These are phyloP conservation scores for Cremastinae sp. DNA, from an alignment of 2,888 invertebrate genomes.

Conservation along the genomic window DNA sequence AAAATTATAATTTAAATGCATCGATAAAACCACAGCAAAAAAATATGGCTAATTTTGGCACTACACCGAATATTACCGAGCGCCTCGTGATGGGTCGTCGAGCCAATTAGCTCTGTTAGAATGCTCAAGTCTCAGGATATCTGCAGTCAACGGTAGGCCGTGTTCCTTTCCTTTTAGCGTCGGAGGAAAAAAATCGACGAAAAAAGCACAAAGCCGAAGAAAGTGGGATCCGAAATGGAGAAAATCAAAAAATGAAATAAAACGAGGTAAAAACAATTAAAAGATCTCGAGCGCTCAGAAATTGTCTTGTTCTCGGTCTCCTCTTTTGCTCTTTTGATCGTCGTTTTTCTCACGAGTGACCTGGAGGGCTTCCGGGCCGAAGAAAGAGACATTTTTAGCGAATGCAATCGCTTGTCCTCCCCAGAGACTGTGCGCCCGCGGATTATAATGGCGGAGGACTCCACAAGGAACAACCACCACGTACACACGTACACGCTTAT, in stretches of 20 bases:
- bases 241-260: neutral
- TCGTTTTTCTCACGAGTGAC: slow-evolving; percentile 67
- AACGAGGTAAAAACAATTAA: slow-evolving; percentile 1
- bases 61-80: too few relatives aligned
- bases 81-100: slow-evolving; percentile 76
- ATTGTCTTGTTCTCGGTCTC: slow-evolving; percentile 54
- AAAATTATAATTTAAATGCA: too few relatives aligned
- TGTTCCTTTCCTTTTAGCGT: slow-evolving; percentile 2
- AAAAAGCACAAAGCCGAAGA: neutral
- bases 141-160: slow-evolving; percentile 43
- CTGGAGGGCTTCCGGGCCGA: slow-evolving; percentile 73
- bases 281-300: neutral
- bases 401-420: slow-evolving; percentile 41
- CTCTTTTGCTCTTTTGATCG: slow-evolving; percentile 26
- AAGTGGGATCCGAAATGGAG: slow-evolving; percentile 3
- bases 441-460: slow-evolving; percentile 59
- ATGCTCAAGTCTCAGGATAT: slow-evolving; percentile 69
- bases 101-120: slow-evolving; percentile 78
- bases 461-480: slow-evolving; percentile 40
- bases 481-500: slow-evolving; percentile 10
- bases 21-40: too few relatives aligned
- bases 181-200: neutral
- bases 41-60: too few relatives aligned
- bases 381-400: slow-evolving; percentile 64
- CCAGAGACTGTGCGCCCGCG: slow-evolving; percentile 38